Evolutionary conservation across 2,113 vertebrate species (phyloP).

Genomic region (Cinclus cinclus): DNA sequence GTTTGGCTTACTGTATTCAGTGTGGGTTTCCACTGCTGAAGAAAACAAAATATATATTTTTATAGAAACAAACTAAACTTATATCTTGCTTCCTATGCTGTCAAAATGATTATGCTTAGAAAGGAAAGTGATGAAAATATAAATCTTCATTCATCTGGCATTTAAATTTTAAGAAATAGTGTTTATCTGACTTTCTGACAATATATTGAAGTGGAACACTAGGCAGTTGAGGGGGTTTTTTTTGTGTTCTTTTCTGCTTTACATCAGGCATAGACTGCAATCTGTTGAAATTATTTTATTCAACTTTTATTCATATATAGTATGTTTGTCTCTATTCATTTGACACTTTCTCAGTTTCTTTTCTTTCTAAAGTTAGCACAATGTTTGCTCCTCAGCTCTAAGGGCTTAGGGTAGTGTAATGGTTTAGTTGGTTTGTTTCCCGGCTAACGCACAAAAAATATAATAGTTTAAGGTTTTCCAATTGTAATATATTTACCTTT

Average conservation of each 20-base stretch:
- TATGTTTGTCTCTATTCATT: background rate
- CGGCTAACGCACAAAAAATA: too few species aligned
- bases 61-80: background rate
- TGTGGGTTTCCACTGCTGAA: background rate
- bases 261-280: background rate
- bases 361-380: background rate
- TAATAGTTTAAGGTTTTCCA: too few species aligned
- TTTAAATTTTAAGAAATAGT: background rate
- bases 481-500: too few species aligned
- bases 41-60: background rate
- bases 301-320: background rate
- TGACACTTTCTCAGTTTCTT: background rate
- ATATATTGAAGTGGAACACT: background rate
- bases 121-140: background rate
- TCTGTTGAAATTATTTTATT: background rate
- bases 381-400: background rate
- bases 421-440: too few species aligned
- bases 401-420: background rate
- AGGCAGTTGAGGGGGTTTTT: rapidly evolving
- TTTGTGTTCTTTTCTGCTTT: background rate
- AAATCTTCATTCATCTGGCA: background rate
- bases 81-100: background rate
- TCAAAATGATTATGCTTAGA: background rate
- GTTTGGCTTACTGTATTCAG: conserved; percentile 10
- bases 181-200: background rate